Percentiles rank a stretch among this genome's conserved stretches.
phyloP scores from a whole-genome alignment of 2,797 vertebrate species.

The Cryptoblepharus egeriae region DNA sequence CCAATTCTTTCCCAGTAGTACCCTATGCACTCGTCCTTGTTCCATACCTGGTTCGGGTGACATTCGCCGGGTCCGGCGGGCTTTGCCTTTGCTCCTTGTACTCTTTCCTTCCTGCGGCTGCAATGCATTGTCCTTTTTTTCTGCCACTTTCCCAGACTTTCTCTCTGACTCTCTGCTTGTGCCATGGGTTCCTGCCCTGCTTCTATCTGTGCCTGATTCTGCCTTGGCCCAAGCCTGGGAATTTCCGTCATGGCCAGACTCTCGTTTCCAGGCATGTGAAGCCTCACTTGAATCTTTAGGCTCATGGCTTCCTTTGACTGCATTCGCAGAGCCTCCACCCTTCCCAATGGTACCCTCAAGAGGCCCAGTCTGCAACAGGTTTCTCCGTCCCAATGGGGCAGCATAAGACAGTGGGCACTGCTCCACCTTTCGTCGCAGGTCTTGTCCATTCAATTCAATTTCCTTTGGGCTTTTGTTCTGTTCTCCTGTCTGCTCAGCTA shows the following conservation, averaged over 20 bases:
- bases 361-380: slow-evolving; percentile 31
- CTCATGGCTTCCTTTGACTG: neutral
- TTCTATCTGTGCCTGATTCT: slow-evolving; percentile 68
- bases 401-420: slow-evolving; percentile 70
- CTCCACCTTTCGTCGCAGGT: slow-evolving; percentile 81
- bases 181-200: slow-evolving; percentile 59
- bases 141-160: slow-evolving; percentile 67
- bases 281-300: slow-evolving; percentile 31
- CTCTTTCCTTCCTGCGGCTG: slow-evolving; percentile 73
- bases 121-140: slow-evolving; percentile 79
- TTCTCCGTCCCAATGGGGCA: slow-evolving; percentile 63
- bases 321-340: neutral
- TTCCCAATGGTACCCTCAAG: neutral
- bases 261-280: slow-evolving; percentile 46
- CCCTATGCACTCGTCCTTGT: neutral
- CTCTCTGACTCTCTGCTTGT: slow-evolving; percentile 57
- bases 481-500: slow-evolving; percentile 57
- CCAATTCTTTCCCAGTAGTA: neutral
- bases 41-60: slow-evolving; percentile 92
- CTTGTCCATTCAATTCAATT: slow-evolving; percentile 59
- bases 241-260: slow-evolving; percentile 61
- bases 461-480: slow-evolving; percentile 73
- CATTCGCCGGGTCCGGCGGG: slow-evolving; percentile 85
- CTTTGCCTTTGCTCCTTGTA: slow-evolving; percentile 84
- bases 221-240: slow-evolving; percentile 77